Base-by-base conservation (phyloP, 2,888 invertebrate species). In the Cyclophora punctaria region DNA sequence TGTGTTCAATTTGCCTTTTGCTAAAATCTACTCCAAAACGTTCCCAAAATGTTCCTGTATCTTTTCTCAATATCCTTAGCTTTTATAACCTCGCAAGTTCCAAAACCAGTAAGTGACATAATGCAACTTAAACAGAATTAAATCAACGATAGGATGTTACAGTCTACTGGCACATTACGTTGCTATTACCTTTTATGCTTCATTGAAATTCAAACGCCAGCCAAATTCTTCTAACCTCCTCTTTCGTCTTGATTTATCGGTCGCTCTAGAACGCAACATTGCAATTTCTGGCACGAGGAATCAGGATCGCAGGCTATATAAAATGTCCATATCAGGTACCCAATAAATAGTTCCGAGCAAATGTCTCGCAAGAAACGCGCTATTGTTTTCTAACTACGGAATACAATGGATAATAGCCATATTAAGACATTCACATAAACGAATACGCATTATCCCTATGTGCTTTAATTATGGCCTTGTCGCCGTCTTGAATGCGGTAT, bases 371-470 rank as follows among this genome's bases (percentile, higher is more conserved):
- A 64, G 69, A 68, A 68, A 67, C 67, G 37, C 62, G 51, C 75
- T 72, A 78, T 79, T 79, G 79, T 79, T 72, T 72, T 65, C 76
- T 71, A 72, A 73, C 71, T 73, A 71, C 67, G 73, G 73, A 59
- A 67, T 51, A 73, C 73, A 73, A 73, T 73, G 68, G 70, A 58
- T 62, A 61, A 61, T 64, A 59, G 55, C 58, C 59, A 59, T 61
- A 59, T 61, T 61, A 52, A 61, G 59, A 61, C 53, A 57, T 58
- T 51, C 56, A 57, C 53, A 56, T 44, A 51, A 52, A 52, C 50
- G 52, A 51, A 52, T 55, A 58, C 50, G 47, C 52, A 41, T 44
- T 43, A 43, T 37, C 37, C 37, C 50, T 46, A 46, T 50, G 50
- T 48, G 48, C 53, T 37, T 59, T 59, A 54, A 56, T 59, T 61